Evolutionary conservation across 2,888 invertebrate species (phyloP).

Genomic region (Parnassius orleans): DNA sequence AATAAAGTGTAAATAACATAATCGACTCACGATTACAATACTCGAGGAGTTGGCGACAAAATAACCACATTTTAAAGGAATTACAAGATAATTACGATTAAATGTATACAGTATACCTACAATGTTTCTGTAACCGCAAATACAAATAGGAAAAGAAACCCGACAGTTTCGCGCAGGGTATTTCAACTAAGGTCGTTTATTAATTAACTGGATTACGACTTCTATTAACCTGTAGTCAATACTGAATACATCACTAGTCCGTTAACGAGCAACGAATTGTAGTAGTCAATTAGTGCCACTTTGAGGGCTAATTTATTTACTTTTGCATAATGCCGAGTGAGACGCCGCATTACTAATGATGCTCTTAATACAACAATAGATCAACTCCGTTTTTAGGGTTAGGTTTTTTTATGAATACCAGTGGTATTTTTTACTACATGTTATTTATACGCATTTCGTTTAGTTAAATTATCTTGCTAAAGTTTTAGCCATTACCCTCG

Average conservation of each 20-base stretch:
- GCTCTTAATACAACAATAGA: neutral
- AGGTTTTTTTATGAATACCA: neutral
- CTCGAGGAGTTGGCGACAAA: too few species aligned
- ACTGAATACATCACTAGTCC: constrained; percentile 46
- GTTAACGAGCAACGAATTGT: constrained; percentile 40
- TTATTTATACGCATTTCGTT: constrained; percentile 6
- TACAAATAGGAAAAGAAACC: neutral
- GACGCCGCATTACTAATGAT: neutral
- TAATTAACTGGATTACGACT: constrained; percentile 7
- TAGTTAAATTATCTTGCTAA: constrained; percentile 21
- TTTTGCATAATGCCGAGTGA: neutral
- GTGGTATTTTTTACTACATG: neutral
- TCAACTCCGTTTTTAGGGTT: neutral
- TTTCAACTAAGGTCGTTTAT: constrained; percentile 5
- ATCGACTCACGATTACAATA: too few species aligned
- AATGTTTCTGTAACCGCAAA: too few species aligned
- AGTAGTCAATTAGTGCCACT: neutral
- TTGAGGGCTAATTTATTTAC: neutral
- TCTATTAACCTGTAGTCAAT: constrained; percentile 34
- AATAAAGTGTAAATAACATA: too few species aligned
- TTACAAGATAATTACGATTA: too few species aligned
- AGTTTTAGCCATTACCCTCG: constrained; percentile 18
- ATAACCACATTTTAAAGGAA: too few species aligned
- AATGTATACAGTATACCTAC: too few species aligned
- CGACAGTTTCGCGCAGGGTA: neutral